A percentile compares a stretch with the other conserved stretches of the same genome.
Conservation (phyloP, 2,797 vertebrate genomes). For the Limnodromus scolopaceus region DNA sequence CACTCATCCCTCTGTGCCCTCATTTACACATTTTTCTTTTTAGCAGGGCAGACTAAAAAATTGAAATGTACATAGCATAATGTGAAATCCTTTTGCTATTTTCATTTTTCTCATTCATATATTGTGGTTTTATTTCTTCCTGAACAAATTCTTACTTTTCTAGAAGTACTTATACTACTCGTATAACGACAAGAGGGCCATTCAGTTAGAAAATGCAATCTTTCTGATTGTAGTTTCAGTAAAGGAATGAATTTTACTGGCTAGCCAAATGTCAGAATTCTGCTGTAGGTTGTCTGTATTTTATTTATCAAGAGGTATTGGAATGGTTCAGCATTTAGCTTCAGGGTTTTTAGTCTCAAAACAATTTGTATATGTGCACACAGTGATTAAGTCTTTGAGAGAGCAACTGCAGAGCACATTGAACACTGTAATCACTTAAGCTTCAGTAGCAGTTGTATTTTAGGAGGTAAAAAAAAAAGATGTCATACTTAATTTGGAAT, state of each 20-base stretch:
- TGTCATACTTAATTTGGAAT: not conserved
- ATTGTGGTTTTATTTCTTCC: not conserved
- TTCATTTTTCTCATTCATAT: not conserved
- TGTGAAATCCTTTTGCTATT: not conserved
- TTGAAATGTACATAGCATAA: not conserved
- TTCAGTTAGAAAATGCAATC: not conserved
- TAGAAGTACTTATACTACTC: not conserved
- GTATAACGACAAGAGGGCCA: not conserved
- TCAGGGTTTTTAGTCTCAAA: not conserved
- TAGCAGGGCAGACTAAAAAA: not conserved
- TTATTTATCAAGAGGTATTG: not conserved
- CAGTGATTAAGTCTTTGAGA: not conserved
- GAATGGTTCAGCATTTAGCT: not conserved
- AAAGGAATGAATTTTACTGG: not conserved
- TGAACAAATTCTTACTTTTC: not conserved
- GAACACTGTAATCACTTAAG: not conserved
- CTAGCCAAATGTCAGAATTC: not conserved
- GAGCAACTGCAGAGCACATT: rapidly evolving
- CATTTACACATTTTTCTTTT: not conserved
- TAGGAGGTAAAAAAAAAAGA: not conserved
- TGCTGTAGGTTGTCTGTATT: not conserved
- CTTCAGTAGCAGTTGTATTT: not conserved
- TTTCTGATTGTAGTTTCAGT: not conserved
- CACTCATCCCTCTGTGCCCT: not conserved
- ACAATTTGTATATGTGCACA: not conserved